Conservation (phyloP, 2,797 vertebrate species). For the Columba guinea region DNA sequence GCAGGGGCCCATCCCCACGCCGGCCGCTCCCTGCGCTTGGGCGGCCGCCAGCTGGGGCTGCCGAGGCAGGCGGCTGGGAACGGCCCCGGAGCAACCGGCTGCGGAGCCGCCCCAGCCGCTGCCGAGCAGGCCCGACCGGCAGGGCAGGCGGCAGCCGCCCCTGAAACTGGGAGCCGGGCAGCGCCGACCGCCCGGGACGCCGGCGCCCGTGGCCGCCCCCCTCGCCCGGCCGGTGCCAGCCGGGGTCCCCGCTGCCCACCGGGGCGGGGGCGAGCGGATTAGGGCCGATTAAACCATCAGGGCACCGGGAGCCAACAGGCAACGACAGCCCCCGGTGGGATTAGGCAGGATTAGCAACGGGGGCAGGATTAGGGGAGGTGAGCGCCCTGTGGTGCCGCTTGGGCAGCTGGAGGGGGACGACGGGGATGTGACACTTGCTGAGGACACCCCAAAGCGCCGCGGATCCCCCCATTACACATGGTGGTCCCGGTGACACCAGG, state of each 20-base stretch:
- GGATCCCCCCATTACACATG: neutral
- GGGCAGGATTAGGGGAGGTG: conserved; percentile 10
- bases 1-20: conserved; percentile 49
- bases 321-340: conserved; percentile 57
- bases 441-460: neutral
- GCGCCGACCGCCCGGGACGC: conserved; percentile 35
- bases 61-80: conserved; percentile 54
- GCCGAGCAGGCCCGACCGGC: conserved; percentile 78
- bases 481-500: neutral
- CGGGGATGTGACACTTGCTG: neutral
- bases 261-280: conserved; percentile 17
- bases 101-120: conserved; percentile 68
- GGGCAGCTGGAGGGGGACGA: neutral
- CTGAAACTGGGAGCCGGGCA: conserved; percentile 49
- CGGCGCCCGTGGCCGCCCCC: neutral
- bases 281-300: conserved; percentile 60
- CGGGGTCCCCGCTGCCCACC: neutral
- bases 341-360: conserved; percentile 36
- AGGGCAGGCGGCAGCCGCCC: conserved; percentile 65
- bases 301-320: conserved; percentile 35
- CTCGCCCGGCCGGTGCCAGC: neutral
- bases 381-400: neutral
- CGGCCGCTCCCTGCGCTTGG: conserved; percentile 64
- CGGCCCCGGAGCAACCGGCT: conserved; percentile 49
- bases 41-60: conserved; percentile 52